These are phyloP conservation scores for Sycophila sp. DNA, from an alignment of 1,140 invertebrate species.

Conservation along the genomic window DNA sequence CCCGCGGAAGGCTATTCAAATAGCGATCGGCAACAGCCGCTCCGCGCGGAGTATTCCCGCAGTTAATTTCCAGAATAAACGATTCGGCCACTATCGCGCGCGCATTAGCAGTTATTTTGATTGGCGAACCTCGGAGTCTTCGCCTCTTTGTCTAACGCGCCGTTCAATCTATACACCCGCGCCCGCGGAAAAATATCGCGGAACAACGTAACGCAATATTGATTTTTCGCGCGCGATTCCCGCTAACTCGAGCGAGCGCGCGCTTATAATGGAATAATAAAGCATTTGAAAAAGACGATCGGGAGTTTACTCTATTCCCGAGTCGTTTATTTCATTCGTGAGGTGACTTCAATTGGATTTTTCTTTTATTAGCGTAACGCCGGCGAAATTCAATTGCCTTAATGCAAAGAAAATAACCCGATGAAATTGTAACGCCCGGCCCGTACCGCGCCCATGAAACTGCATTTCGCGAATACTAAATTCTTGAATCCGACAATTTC, in stretches of 20 bases:
- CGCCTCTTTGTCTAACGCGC: neutral
- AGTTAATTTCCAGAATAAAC: slow-evolving; percentile 36
- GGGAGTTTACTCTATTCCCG: neutral
- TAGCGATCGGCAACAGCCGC: slow-evolving; percentile 15
- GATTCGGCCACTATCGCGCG: neutral
- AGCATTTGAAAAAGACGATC: neutral
- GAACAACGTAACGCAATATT: slow-evolving; percentile 27
- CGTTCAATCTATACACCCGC: too few relatives aligned
- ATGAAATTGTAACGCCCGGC: too few relatives aligned
- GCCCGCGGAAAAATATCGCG: too few relatives aligned
- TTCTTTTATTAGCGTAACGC: neutral
- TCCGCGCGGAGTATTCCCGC: slow-evolving; percentile 2
- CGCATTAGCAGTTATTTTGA: slow-evolving; percentile 30
- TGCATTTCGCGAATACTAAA: too few relatives aligned
- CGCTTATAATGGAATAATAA: slow-evolving; percentile 26
- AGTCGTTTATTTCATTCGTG: too few relatives aligned
- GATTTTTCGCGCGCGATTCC: slow-evolving; percentile 26
- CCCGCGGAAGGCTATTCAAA: slow-evolving; percentile 11
- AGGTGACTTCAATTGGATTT: neutral
- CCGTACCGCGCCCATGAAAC: too few relatives aligned
- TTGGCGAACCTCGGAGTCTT: slow-evolving; percentile 10
- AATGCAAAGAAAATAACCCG: too few relatives aligned
- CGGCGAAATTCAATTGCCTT: too few relatives aligned
- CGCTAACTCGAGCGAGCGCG: neutral
- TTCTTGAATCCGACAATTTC: too few relatives aligned